Evolutionary conservation across 2,113 vertebrate species (phyloP).

Genomic region (Aleadryas rufinucha): DNA sequence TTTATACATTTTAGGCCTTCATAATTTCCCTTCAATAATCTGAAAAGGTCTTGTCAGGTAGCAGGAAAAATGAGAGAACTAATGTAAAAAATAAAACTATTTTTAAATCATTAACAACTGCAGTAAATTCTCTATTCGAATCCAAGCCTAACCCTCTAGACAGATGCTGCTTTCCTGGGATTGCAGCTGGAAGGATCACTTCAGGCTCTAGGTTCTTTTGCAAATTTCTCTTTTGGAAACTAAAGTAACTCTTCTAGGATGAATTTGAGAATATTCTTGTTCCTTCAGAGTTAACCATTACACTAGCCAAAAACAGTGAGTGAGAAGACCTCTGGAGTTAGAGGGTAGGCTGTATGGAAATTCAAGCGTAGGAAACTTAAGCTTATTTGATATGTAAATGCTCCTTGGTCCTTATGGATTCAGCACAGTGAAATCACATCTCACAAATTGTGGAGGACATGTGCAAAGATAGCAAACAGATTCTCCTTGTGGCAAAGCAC

Average conservation of each 20-base stretch:
- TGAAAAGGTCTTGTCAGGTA: neutral
- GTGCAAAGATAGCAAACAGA: neutral
- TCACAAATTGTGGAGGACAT: neutral
- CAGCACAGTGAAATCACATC: neutral
- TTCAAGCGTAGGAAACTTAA: neutral
- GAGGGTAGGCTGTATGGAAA: neutral
- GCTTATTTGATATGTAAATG: neutral
- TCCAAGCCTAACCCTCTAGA: neutral
- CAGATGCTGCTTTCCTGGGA: neutral
- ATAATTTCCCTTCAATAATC: neutral
- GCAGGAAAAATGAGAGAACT: neutral
- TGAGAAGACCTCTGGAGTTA: neutral
- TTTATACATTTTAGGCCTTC: neutral
- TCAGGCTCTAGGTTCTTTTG: neutral
- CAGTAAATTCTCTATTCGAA: neutral
- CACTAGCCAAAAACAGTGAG: neutral
- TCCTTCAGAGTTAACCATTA: neutral
- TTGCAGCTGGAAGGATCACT: accelerated
- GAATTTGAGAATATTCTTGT: neutral
- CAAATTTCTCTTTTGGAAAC: neutral
- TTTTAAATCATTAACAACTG: neutral
- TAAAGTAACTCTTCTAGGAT: neutral
- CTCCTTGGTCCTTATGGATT: neutral
- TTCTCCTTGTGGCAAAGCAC: neutral
- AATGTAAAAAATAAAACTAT: neutral